Conservation (phyloP, 2,888 invertebrate genomes). For the Linhomoeus sp. region DNA sequence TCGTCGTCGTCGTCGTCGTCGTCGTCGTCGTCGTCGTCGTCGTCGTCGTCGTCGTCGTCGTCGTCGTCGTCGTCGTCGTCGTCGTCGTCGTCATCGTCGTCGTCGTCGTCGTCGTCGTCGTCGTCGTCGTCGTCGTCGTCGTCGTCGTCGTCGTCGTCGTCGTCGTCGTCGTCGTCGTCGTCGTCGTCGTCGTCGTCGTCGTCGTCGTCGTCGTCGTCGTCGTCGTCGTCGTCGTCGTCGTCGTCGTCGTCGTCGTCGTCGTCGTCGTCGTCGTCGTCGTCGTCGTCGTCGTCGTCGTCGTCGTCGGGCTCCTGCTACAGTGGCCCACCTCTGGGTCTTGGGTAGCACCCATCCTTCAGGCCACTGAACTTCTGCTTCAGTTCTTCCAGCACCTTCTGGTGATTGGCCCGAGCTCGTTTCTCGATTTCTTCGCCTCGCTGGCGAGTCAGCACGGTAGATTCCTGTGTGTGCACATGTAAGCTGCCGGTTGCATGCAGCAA, state of each 20-base stretch:
- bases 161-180: conserved; percentile 2
- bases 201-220: conserved; percentile 8
- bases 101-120: conserved; percentile 3
- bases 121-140: conserved; percentile 17
- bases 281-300: neutral
- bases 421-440: too few relatives aligned
- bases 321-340: too few relatives aligned
- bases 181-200: neutral
- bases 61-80: neutral
- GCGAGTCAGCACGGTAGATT: too few relatives aligned
- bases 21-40: conserved; percentile 35
- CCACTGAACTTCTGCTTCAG: too few relatives aligned
- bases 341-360: too few relatives aligned
- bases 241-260: conserved; percentile 1
- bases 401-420: too few relatives aligned
- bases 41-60: conserved; percentile 3
- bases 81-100: conserved; percentile 5
- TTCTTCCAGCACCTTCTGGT: too few relatives aligned
- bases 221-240: conserved; percentile 2
- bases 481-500: too few relatives aligned
- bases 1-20: neutral
- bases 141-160: conserved; percentile 7
- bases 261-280: conserved; percentile 9
- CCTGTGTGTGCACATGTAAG: too few relatives aligned
- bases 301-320: too few relatives aligned